phyloP scores from a whole-genome alignment of 2,797 vertebrate genomes.

The Gymnothorax reevesii region DNA sequence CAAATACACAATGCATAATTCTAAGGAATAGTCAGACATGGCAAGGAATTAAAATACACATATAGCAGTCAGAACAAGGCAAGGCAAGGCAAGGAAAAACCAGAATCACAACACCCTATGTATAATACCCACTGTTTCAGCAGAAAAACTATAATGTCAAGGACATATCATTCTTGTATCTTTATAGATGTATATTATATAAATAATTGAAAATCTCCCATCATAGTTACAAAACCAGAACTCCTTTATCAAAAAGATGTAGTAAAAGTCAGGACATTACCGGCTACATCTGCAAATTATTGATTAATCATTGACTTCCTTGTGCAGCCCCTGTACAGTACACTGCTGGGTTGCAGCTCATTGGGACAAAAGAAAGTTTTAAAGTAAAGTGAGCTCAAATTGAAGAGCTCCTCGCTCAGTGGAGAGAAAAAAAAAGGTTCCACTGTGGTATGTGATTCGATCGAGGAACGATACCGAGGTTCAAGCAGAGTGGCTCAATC shows the following conservation, averaged over 20 bases:
- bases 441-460: too few species aligned
- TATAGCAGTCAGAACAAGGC: too few species aligned
- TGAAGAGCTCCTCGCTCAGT: too few species aligned
- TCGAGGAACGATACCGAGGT: too few species aligned
- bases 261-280: background rate
- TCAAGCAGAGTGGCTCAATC: too few species aligned
- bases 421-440: too few species aligned
- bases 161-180: too few species aligned
- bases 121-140: background rate
- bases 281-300: background rate
- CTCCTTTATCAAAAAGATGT: background rate
- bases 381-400: background rate
- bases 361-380: background rate
- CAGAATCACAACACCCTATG: too few species aligned
- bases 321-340: background rate
- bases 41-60: too few species aligned
- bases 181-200: background rate
- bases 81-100: too few species aligned
- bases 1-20: too few species aligned
- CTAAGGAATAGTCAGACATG: too few species aligned
- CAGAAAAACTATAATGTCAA: background rate
- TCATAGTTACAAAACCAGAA: background rate
- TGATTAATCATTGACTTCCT: background rate
- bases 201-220: background rate
- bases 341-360: background rate